These are phyloP conservation scores for Propithecus perrieri DNA, from an alignment of 2,797 vertebrate genomes.

Conservation along the genomic window DNA sequence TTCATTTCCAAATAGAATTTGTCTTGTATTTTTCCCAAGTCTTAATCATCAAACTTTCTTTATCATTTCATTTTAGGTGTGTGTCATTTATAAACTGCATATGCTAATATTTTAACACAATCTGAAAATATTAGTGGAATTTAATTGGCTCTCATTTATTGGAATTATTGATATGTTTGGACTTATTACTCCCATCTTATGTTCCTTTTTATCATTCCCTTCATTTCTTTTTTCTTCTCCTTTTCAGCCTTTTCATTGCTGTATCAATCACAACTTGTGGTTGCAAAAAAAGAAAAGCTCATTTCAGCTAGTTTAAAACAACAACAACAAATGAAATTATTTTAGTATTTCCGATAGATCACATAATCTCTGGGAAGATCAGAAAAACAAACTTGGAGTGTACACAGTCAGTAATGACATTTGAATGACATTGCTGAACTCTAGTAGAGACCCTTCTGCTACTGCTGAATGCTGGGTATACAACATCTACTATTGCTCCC, in stretches of 20 bases:
- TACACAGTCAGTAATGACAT: neutral
- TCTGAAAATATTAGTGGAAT: neutral
- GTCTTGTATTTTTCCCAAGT: neutral
- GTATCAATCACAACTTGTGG: neutral
- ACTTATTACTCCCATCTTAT: neutral
- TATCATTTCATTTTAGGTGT: slow-evolving; percentile 22
- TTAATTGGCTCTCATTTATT: slow-evolving; percentile 11
- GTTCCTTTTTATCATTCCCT: neutral
- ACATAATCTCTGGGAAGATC: neutral
- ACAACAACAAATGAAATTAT: neutral
- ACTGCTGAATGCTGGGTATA: neutral
- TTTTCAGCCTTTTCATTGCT: neutral
- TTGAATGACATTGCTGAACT: neutral
- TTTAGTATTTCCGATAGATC: neutral
- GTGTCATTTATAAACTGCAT: neutral
- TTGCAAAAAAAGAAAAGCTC: neutral
- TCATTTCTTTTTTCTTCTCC: neutral
- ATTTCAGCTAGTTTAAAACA: slow-evolving; percentile 6
- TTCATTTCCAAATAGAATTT: slow-evolving; percentile 23
- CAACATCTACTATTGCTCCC: neutral
- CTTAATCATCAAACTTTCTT: slow-evolving; percentile 24
- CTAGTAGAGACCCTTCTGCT: neutral
- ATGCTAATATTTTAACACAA: neutral
- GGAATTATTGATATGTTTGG: neutral
- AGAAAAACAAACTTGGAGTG: neutral